A percentile compares a stretch with the other conserved stretches of the same genome.
These are phyloP conservation scores for Glyphotaelius pellucidus DNA, from an alignment of 2,888 invertebrate genomes.

Conservation along the genomic window DNA sequence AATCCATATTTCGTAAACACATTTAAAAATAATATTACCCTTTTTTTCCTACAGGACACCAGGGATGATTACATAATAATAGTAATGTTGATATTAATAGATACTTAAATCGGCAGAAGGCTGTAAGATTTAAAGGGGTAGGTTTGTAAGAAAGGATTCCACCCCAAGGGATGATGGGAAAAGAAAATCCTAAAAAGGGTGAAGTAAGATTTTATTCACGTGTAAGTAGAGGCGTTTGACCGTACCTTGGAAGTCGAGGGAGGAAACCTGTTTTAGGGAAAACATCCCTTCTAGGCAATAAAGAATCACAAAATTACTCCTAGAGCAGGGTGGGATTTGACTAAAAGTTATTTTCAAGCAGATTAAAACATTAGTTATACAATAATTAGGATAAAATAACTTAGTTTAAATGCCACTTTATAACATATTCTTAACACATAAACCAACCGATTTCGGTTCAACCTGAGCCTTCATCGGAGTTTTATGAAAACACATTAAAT, in stretches of 20 bases:
- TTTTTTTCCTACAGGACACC: not conserved
- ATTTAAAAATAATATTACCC: too few species aligned
- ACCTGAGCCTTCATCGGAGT: too few species aligned
- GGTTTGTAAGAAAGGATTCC: not conserved
- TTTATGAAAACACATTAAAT: too few species aligned
- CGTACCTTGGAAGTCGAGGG: not conserved
- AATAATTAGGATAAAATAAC: too few species aligned
- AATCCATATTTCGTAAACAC: too few species aligned
- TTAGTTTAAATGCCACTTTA: too few species aligned
- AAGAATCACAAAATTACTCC: conserved; percentile 14
- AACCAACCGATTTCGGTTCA: too few species aligned
- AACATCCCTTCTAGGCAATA: conserved; percentile 35
- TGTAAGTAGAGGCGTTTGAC: conserved; percentile 39
- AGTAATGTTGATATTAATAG: not conserved
- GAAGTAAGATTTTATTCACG: conserved; percentile 34
- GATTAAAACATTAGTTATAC: too few species aligned
- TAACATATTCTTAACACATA: too few species aligned
- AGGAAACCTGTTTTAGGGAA: conserved; percentile 7
- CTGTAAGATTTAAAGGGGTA: not conserved
- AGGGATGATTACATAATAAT: not conserved
- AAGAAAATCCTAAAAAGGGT: conserved; percentile 28
- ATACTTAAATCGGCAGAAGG: not conserved
- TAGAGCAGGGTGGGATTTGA: not conserved
- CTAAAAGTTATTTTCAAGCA: not conserved
- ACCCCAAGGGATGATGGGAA: not conserved